Base-by-base conservation (phyloP, 2,797 vertebrate genomes). In the Myotis pilosus region DNA sequence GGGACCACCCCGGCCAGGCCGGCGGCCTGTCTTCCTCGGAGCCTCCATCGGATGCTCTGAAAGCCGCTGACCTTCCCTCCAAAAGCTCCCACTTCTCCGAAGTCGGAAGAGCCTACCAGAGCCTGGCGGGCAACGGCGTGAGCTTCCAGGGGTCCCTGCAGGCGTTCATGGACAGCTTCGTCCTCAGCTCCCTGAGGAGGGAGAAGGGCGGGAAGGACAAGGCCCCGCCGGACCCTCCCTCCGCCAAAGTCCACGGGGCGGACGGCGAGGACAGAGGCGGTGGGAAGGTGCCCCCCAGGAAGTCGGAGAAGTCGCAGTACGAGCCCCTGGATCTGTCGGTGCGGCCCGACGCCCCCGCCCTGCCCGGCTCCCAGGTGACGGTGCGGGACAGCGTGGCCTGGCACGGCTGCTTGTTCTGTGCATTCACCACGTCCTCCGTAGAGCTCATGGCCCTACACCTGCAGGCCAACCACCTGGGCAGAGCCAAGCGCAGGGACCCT, bases 401-500 rank as follows among this genome's bases (percentile, higher is more conserved):
- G 99, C 99, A 99, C 0, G 98, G 99, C 95, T 99, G 99, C 98
- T 98, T 99, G 53, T 99, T 99, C 97, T 99, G 99, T 95, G 99
- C 99, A 36, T 99, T 99, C 96, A 99, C 99, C 17, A 99, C 99
- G 4, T 99, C 99, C 8, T 99, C 99, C n/a, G 97, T 99, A 98
- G 99, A 99, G 97, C 98, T 99, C 36, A 99, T 99, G 99, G 99
- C 99, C 91, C 99, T 99, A 66, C 99, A 99, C 94, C 99, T 99
- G 80, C 99, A 99, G 98, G 99, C 99, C 96, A 99, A 99, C 97
- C 99, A 99, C 97, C 93, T 99, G 95, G 99, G 99, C 86, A 99
- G 99, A 96, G 98, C 98, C 8, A 99, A 99, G 87, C 98, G 98
- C 95, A 98, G 98, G 96, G 98, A 98, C 93, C 95, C 92, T 13